Conservation (phyloP, 2,888 invertebrate genomes). For the Dryococelus australis region DNA sequence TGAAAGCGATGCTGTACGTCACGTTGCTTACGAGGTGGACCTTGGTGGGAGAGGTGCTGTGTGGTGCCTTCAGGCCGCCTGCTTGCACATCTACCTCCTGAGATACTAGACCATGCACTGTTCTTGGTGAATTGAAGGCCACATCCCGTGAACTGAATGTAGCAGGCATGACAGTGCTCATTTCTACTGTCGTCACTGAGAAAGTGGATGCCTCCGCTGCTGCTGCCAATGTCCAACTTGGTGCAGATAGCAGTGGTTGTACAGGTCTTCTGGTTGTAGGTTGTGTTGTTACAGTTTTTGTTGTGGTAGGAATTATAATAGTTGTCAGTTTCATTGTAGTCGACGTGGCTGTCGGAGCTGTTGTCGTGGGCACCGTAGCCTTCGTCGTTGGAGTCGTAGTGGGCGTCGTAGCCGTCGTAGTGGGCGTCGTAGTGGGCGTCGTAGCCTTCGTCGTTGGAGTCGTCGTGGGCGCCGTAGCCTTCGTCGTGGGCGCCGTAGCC, state of each 20-base stretch:
- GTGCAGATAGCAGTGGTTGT: slow-evolving; percentile 22
- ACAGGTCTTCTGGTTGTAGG: neutral
- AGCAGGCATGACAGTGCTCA: neutral
- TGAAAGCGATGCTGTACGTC: slow-evolving; percentile 39
- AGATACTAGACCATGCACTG: neutral
- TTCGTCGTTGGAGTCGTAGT: neutral
- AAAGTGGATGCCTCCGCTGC: neutral
- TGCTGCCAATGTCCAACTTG: neutral
- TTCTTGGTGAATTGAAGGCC: neutral
- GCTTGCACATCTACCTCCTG: neutral
- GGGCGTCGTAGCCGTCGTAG: neutral
- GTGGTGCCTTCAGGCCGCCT: neutral
- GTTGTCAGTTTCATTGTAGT: too few species aligned
- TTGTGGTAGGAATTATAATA: too few species aligned
- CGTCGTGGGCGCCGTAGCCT: too few species aligned
- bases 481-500: too few species aligned
- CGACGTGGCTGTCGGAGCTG: too few species aligned
- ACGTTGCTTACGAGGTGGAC: slow-evolving; percentile 27
- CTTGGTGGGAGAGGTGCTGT: neutral
- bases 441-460: too few species aligned
- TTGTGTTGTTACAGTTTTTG: neutral
- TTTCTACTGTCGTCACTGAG: neutral
- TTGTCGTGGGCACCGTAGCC: neutral
- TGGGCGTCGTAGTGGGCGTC: too few species aligned
- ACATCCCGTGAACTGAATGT: neutral